Evolutionary conservation across 2,888 invertebrate species (phyloP), one percentile per base, ranked within the genome.

Genomic region (Cynaeus angustus): DNA sequence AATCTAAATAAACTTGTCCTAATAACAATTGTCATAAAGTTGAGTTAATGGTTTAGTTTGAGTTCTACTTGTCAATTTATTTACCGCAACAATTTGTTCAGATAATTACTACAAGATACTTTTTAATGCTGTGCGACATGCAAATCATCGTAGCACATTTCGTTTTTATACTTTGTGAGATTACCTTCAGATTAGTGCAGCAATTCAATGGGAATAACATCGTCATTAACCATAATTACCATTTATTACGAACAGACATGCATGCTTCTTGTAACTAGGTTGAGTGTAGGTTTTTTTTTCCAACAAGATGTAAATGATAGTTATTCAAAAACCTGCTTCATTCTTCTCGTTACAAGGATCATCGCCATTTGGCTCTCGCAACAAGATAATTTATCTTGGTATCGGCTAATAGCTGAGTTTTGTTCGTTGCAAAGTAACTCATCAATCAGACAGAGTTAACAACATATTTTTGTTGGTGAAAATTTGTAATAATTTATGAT

Each of bases 301-400:
- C 21, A 21, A 52, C 12, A 12, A 52, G 7, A 30, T 12, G 52
- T 26, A 52, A 52, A 52, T 52, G 52, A 33, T 52, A 21, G 21
- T 21, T 21, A 12, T 30, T 13, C 26, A 13, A 13, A 30, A 52
- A 33, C 52, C 33, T 9, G 30, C 33, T 30, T 16, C 21, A 30
- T 52, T 52, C 30, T 55, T 16, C 13, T 55, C 38, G 55, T 41
- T 55, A n/a, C n/a, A n/a, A n/a, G n/a, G n/a, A 21, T 21, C 21
- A 33, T 52, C 52, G 50, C 50, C 28, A 30, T 50, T 50, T 50
- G 50, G 30, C 50, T 50, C 12, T 30, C 12, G 10, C 52, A 33
- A 38, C 55, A 26, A 38, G 55, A 55, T 55, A 38, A 55, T 55
- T 55, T 55, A 55, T 55, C 41, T 55, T 55, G 55, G 38, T 55